Conservation (phyloP, 2,888 invertebrate genomes). For the Zygogramma bicolorata region DNA sequence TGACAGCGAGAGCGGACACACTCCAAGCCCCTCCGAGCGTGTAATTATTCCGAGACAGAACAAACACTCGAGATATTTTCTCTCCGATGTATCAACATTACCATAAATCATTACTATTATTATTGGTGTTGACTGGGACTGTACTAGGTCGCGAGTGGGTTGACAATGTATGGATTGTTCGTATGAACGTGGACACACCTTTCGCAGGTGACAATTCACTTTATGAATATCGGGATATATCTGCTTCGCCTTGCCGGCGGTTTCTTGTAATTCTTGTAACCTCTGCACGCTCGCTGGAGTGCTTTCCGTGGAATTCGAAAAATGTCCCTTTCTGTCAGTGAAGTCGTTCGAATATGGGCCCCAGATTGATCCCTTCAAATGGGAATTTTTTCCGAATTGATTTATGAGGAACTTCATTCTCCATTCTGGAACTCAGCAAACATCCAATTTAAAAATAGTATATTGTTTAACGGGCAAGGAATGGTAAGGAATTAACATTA, state of each 20-base stretch:
- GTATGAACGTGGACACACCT: constrained; percentile 54
- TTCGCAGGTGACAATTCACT: constrained; percentile 56
- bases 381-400: too few relatives aligned
- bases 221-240: constrained; percentile 48
- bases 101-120: constrained; percentile 50
- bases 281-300: constrained; percentile 13
- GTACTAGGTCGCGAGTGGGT: constrained; percentile 52
- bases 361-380: too few relatives aligned
- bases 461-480: too few relatives aligned
- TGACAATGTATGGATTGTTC: constrained; percentile 54
- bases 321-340: neutral
- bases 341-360: too few relatives aligned
- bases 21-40: constrained; percentile 37
- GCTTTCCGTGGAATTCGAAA: constrained; percentile 14
- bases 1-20: constrained; percentile 29
- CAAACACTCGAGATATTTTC: constrained; percentile 44
- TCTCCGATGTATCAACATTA: constrained; percentile 48
- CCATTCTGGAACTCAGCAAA: too few relatives aligned
- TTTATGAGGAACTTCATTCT: too few relatives aligned
- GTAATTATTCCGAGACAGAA: constrained; percentile 43
- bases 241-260: constrained; percentile 32
- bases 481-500: too few relatives aligned
- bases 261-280: constrained; percentile 23
- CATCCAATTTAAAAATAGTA: too few relatives aligned
- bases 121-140: constrained; percentile 45